Percentiles rank a stretch among this genome's conserved stretches.
phyloP scores from a whole-genome alignment of 2,888 invertebrate species.

The Drosophila pseudotakahashii region DNA sequence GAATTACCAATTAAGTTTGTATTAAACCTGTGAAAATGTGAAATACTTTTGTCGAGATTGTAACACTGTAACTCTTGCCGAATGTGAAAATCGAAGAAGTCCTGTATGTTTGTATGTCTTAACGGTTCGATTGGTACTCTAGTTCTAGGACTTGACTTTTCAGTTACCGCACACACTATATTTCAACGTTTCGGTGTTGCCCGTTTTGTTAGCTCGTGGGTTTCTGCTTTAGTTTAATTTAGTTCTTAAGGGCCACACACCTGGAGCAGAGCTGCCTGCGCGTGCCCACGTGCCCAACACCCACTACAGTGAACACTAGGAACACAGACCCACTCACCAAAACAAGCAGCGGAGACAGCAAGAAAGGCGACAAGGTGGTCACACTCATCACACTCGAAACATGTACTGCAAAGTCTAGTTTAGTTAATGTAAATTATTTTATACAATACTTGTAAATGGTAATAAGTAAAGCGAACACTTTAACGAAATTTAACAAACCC shows the following conservation, averaged over 20 bases:
- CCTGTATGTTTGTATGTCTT: slow-evolving; percentile 28
- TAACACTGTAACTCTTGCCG: not conserved
- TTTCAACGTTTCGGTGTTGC: slow-evolving; percentile 42
- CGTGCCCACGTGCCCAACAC: slow-evolving; percentile 23
- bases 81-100: slow-evolving; percentile 7
- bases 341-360: not conserved
- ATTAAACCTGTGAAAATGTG: too few relatives aligned
- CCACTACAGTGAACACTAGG: slow-evolving; percentile 18
- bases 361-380: slow-evolving; percentile 17
- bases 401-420: slow-evolving; percentile 57
- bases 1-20: too few relatives aligned
- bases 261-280: slow-evolving; percentile 60
- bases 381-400: slow-evolving; percentile 46
- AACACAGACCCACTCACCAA: slow-evolving; percentile 16
- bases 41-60: not conserved
- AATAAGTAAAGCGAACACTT: slow-evolving; percentile 43
- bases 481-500: slow-evolving; percentile 63
- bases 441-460: slow-evolving; percentile 68
- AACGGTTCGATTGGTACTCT: slow-evolving; percentile 45
- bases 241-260: slow-evolving; percentile 65
- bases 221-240: slow-evolving; percentile 69
- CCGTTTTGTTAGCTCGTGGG: slow-evolving; percentile 29
- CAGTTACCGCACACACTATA: slow-evolving; percentile 29
- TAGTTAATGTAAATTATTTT: slow-evolving; percentile 78
- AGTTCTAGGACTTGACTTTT: slow-evolving; percentile 40